These are phyloP conservation scores for Bombus soroeensis DNA, from an alignment of 1,140 invertebrate genomes.

Conservation along the genomic window DNA sequence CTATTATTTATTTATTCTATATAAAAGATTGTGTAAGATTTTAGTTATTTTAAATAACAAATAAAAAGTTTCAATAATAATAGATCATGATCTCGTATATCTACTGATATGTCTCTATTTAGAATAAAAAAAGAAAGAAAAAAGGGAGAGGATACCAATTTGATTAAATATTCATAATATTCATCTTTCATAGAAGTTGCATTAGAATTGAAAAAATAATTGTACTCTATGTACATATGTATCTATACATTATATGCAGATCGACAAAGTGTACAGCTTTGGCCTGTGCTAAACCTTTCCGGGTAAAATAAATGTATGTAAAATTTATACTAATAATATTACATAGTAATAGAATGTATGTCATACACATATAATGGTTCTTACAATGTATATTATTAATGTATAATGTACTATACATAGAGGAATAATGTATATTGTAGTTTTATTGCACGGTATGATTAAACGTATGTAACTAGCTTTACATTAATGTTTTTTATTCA, in stretches of 20 bases:
- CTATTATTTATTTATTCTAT: background rate
- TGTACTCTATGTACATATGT: no score
- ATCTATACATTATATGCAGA: background rate
- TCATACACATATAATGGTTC: background rate
- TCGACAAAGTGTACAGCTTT: background rate
- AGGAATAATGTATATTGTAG: background rate
- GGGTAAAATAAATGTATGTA: background rate
- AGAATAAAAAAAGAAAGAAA: background rate
- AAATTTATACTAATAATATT: background rate
- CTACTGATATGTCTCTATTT: background rate
- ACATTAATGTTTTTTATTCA: background rate
- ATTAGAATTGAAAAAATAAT: background rate
- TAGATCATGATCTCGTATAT: no score
- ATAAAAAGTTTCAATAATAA: background rate
- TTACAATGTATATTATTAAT: no score
- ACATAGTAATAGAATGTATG: background rate
- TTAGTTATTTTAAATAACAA: background rate
- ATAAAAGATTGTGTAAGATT: background rate
- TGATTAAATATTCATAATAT: no score
- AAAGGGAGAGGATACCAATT: no score
- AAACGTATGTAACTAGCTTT: background rate
- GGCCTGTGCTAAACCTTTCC: background rate
- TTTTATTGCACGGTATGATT: slow-evolving; percentile 1
- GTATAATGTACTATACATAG: background rate
- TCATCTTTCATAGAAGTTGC: no score